phyloP scores from a whole-genome alignment of 2,797 vertebrate species.

The Myotis planiceps region DNA sequence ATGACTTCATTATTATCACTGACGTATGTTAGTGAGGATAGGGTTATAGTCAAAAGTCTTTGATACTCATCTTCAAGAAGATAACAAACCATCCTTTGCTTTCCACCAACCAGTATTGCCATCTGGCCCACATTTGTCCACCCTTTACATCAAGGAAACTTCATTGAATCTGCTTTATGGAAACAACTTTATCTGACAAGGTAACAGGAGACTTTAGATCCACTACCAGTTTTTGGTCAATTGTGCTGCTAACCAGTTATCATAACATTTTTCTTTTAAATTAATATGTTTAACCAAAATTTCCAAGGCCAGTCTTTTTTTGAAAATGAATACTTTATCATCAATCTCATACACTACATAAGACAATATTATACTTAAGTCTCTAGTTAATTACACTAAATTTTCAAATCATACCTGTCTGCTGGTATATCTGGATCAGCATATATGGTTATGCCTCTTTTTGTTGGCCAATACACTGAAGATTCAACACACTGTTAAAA shows the following conservation, averaged over 20 bases:
- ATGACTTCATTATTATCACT: neutral
- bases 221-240: neutral
- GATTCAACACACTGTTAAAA: slow-evolving; percentile 58
- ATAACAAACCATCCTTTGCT: neutral
- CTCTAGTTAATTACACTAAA: neutral
- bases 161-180: neutral
- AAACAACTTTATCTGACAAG: neutral
- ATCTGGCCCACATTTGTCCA: neutral
- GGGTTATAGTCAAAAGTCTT: neutral
- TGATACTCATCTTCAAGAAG: neutral
- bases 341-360: neutral
- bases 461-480: slow-evolving; percentile 66
- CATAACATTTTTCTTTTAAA: neutral
- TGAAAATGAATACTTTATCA: neutral
- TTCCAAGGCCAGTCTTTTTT: neutral
- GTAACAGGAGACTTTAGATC: neutral
- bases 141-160: neutral
- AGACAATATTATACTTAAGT: neutral
- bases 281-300: neutral
- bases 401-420: slow-evolving; percentile 74
- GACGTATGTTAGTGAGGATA: neutral
- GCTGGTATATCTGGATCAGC: slow-evolving; percentile 44
- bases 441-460: slow-evolving; percentile 74
- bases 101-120: neutral
- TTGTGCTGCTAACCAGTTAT: neutral